Base-by-base conservation (phyloP, 2,113 vertebrate genomes). In the Ceyx melanurus region DNA sequence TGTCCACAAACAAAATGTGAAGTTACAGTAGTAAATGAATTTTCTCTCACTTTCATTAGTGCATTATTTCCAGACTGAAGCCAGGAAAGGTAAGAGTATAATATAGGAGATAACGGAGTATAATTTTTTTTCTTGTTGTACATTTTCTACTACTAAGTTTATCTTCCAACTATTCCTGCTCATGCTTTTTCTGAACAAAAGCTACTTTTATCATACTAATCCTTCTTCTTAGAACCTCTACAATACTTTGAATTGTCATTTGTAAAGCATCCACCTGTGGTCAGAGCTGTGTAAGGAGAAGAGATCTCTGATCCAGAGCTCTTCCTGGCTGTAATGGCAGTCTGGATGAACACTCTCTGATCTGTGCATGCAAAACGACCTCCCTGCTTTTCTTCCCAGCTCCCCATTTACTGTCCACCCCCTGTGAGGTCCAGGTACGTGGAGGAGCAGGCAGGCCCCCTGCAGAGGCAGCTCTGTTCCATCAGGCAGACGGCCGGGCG, bases 401-500 rank as follows among this genome's bases (percentile, higher is more conserved):
- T 99, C 71, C 98, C 98, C 40, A 92, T 99, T 96, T 99, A 99
- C 94, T 90, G 86, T 8, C 92, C 97, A 1, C 96, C 98, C 60
- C 91, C 97, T 20, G 90, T 78, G 72, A 91, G 91, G 28, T 97
- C 79, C 1, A 97, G 77, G 25, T 98, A 97, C 83, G 3, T 98
- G 18, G 97, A 98, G 79, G 98, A 99, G 43, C 93, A 97, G 74
- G 98, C 98, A 1, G 98, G 98, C 31, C 64, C 11, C 15, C 89
- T 99, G 65, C 98, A 99, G 93, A 97, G 80, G 74, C 95, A 96
- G 5, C 78, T 99, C 42, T 94, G 95, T 12, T 84, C 96, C 1
- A 84, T 97, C 13, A 97, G 98, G 13, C 93, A 82, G 42, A 37
- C 92, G 13, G 11, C 98, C 4, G 37, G 91, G 26, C 97, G 16